phyloP scores from a whole-genome alignment of 2,888 invertebrate genomes.

The Sphaerophoria taeniata region DNA sequence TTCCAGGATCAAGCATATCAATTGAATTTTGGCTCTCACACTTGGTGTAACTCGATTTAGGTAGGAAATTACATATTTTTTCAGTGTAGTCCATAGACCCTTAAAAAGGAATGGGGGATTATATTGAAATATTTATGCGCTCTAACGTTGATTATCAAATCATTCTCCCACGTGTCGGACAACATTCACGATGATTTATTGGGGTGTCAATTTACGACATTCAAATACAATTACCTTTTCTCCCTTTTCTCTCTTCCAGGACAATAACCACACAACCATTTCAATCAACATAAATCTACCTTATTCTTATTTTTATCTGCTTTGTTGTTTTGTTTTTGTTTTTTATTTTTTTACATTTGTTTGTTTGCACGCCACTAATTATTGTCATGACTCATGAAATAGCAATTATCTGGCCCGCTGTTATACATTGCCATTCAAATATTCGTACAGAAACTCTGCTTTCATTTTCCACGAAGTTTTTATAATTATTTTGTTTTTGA shows the following conservation, averaged over 20 bases:
- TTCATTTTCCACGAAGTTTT: constrained; percentile 48
- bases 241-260: constrained; percentile 8
- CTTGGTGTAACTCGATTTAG: too few species aligned
- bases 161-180: not conserved
- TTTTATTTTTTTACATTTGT: constrained; percentile 33
- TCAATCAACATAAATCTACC: constrained; percentile 23
- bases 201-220: constrained; percentile 19
- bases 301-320: not conserved
- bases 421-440: constrained; percentile 29
- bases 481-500: constrained; percentile 62
- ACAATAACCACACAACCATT: constrained; percentile 8
- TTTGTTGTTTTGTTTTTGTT: too few species aligned
- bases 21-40: too few species aligned
- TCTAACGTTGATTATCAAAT: too few species aligned
- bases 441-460: constrained; percentile 42
- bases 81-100: too few species aligned
- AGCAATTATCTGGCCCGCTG: constrained; percentile 23
- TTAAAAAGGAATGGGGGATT: too few species aligned
- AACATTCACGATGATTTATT: constrained; percentile 27
- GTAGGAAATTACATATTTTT: too few species aligned
- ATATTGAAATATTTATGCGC: too few species aligned
- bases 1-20: too few species aligned
- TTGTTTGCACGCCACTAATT: constrained; percentile 38
- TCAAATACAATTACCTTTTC: constrained; percentile 1
- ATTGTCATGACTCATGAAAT: constrained; percentile 6